Percentiles rank a stretch among this genome's conserved stretches.
Evolutionary conservation across 2,797 vertebrate genomes (phyloP).

Genomic region (Philypnodon macrostomus): DNA sequence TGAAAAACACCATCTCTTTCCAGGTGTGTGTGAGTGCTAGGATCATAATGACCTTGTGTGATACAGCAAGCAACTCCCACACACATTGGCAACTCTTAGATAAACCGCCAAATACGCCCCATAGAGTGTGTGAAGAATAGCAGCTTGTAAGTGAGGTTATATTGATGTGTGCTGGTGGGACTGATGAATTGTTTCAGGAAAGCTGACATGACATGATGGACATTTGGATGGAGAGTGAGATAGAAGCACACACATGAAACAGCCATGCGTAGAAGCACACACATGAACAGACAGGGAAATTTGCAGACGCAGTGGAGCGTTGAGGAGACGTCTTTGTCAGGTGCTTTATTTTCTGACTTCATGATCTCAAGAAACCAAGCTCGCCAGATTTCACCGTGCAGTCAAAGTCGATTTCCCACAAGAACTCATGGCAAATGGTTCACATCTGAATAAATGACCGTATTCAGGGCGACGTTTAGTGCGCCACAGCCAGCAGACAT

Average conservation of each 20-base stretch:
- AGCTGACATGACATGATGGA: constrained; percentile 32
- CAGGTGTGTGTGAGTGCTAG: constrained; percentile 1
- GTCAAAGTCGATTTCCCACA: constrained; percentile 34
- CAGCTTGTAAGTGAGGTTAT: not conserved
- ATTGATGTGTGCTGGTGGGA: constrained; percentile 21
- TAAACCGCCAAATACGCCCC: constrained; percentile 7
- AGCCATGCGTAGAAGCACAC: no score
- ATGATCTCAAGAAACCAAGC: not conserved
- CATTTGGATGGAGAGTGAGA: constrained; percentile 32
- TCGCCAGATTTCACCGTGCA: constrained; percentile 4
- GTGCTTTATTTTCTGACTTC: constrained; percentile 30
- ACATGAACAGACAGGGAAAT: constrained; percentile 17
- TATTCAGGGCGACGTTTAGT: not conserved
- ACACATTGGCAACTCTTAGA: not conserved
- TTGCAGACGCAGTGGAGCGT: constrained; percentile 19
- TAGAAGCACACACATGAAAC: constrained; percentile 1
- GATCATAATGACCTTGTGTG: no score
- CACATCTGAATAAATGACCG: constrained; percentile 19
- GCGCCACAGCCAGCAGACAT: constrained; percentile 21
- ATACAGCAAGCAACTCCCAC: not conserved
- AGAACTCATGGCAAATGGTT: constrained; percentile 21
- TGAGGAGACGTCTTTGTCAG: constrained; percentile 28
- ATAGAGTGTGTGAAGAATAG: not conserved
- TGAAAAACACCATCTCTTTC: not conserved
- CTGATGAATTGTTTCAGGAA: no score